Conservation (phyloP, 2,888 invertebrate genomes). For the Calephelis perditalis region DNA sequence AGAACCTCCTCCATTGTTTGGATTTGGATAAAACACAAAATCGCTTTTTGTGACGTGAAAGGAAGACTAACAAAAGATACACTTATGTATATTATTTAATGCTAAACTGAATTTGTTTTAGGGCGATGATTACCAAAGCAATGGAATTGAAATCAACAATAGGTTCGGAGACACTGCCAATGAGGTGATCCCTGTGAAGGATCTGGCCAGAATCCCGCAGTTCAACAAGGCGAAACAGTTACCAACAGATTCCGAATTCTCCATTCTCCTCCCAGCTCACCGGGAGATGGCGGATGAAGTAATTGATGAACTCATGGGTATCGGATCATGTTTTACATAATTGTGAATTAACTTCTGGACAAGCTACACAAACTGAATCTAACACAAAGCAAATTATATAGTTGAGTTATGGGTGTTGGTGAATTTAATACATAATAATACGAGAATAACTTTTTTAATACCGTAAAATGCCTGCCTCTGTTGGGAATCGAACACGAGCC, state of each 20-base stretch:
- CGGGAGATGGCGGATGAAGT: conserved; percentile 83
- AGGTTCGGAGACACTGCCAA: conserved; percentile 79
- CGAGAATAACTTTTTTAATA: too few species aligned
- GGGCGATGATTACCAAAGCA: conserved; percentile 68
- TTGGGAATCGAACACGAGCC: neutral
- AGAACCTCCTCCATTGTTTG: too few species aligned
- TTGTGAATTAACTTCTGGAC: neutral
- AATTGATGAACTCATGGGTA: conserved; percentile 83
- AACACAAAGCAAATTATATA: too few species aligned
- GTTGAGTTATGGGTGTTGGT: too few species aligned
- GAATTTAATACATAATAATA: too few species aligned
- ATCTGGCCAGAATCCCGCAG: conserved; percentile 73
- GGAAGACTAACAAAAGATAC: neutral
- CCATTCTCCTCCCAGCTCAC: conserved; percentile 85
- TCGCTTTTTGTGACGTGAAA: too few species aligned
- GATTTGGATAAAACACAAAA: too few species aligned
- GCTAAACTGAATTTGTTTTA: conserved; percentile 24
- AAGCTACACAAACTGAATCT: too few species aligned
- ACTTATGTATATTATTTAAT: neutral
- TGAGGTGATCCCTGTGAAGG: conserved; percentile 73
- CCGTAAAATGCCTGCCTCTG: neutral
- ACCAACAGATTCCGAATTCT: conserved; percentile 81
- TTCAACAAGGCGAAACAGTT: conserved; percentile 77
- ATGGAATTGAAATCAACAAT: conserved; percentile 78
- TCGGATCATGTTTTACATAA: conserved; percentile 22